phyloP scores from a whole-genome alignment of 2,888 invertebrate genomes.

The Lepetodrilus schrolli region DNA sequence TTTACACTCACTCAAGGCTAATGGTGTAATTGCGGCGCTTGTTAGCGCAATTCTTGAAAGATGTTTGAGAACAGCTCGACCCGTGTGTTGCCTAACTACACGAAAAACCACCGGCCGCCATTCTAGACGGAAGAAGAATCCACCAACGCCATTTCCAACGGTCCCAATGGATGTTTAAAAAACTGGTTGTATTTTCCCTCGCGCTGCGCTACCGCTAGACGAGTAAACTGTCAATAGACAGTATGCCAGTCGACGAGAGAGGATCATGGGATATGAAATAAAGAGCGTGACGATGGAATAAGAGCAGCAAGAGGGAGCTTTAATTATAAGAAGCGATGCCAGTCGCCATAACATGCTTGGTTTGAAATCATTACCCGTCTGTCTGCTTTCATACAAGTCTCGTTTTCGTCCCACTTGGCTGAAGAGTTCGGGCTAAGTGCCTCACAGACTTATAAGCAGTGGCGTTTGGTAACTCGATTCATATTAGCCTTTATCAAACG shows the following conservation, averaged over 20 bases:
- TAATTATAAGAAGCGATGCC: background rate
- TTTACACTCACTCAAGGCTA: background rate
- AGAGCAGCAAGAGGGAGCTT: too few relatives aligned
- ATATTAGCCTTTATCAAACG: constrained; percentile 9
- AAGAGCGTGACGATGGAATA: too few relatives aligned
- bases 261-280: too few relatives aligned
- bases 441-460: background rate
- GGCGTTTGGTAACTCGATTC: constrained; percentile 11
- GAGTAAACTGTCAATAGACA: too few relatives aligned
- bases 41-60: constrained; percentile 15
- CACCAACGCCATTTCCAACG: too few relatives aligned
- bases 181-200: too few relatives aligned
- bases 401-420: background rate
- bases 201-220: too few relatives aligned
- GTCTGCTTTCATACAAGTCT: background rate
- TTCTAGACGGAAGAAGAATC: too few relatives aligned
- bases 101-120: too few relatives aligned
- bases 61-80: background rate
- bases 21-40: constrained; percentile 8
- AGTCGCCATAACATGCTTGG: background rate
- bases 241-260: too few relatives aligned
- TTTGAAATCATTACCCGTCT: background rate
- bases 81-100: background rate
- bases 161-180: too few relatives aligned
- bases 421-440: background rate